Conservation (phyloP, 2,113 vertebrate genomes). For the Clupea harengus region DNA sequence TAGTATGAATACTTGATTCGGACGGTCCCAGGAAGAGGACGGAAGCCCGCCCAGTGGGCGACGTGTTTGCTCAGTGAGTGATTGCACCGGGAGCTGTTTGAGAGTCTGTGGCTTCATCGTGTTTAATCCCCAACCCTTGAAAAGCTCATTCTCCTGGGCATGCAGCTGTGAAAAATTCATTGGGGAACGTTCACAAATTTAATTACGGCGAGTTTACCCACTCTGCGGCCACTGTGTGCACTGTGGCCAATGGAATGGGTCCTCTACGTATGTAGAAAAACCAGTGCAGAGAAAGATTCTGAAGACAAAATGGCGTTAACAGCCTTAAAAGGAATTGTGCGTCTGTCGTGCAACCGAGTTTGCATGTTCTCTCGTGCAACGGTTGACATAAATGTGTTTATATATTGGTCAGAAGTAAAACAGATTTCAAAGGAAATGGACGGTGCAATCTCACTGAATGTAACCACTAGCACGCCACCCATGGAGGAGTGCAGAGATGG, state of each 20-base stretch:
- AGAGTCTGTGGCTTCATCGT: neutral
- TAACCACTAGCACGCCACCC: neutral
- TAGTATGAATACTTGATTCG: neutral
- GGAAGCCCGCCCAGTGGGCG: neutral
- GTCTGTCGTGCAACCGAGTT: no score
- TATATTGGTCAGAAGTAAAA: neutral
- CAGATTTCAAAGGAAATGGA: neutral
- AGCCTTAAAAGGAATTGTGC: no score
- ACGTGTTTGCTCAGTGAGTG: neutral
- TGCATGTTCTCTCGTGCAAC: no score
- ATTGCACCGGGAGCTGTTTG: neutral
- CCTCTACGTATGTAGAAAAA: neutral
- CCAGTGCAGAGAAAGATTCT: neutral
- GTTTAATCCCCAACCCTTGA: neutral
- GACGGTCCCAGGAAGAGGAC: neutral
- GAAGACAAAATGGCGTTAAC: neutral
- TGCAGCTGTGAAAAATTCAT: neutral
- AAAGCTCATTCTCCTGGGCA: neutral
- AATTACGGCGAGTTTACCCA: constrained; percentile 1
- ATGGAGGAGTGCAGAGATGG: neutral
- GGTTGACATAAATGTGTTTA: no score
- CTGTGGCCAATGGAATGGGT: neutral
- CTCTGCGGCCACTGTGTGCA: no score
- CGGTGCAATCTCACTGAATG: neutral
- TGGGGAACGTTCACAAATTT: neutral